These are phyloP conservation scores for Monochamus saltuarius DNA, from an alignment of 1,140 invertebrate species.

Conservation along the genomic window DNA sequence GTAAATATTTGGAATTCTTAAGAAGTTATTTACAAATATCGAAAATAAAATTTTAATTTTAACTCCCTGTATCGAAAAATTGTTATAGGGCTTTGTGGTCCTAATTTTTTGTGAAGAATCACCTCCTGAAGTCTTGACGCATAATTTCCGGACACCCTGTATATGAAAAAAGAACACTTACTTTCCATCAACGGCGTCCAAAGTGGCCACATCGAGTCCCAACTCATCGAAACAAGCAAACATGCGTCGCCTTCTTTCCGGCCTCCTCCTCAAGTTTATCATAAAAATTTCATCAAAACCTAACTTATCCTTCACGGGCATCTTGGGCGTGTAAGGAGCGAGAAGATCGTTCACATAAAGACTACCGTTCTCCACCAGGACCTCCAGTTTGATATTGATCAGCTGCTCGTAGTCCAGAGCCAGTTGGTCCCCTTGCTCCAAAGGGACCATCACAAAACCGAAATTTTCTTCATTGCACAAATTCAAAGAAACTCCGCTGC, in stretches of 20 bases:
- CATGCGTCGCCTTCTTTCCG: slow-evolving; percentile 81
- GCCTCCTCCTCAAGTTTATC: slow-evolving; percentile 85
- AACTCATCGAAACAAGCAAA: slow-evolving; percentile 73
- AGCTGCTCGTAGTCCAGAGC: slow-evolving; percentile 68
- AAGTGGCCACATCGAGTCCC: slow-evolving; percentile 70
- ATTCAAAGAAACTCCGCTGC: slow-evolving; percentile 69
- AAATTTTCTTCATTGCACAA: slow-evolving; percentile 81
- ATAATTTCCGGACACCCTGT: too few relatives aligned
- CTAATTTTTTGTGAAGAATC: too few relatives aligned
- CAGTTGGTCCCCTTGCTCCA: slow-evolving; percentile 69
- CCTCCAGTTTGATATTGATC: slow-evolving; percentile 75
- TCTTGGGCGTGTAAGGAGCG: slow-evolving; percentile 45
- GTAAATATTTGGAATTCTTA: too few relatives aligned
- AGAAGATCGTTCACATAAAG: slow-evolving; percentile 40
- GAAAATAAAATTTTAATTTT: too few relatives aligned
- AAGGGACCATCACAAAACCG: slow-evolving; percentile 80
- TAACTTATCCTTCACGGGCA: slow-evolving; percentile 61
- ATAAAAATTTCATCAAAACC: slow-evolving; percentile 81
- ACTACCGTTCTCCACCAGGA: slow-evolving; percentile 56
- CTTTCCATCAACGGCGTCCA: slow-evolving; percentile 90
- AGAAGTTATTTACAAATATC: too few relatives aligned
- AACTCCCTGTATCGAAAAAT: too few relatives aligned
- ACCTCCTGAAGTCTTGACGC: too few relatives aligned
- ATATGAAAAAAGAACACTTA: slow-evolving; percentile 51
- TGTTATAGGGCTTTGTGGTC: too few relatives aligned